Evolutionary conservation across 2,888 invertebrate species (phyloP), one percentile per base, ranked within the genome.

Genomic region (Mongoloraphidia duomilia): DNA sequence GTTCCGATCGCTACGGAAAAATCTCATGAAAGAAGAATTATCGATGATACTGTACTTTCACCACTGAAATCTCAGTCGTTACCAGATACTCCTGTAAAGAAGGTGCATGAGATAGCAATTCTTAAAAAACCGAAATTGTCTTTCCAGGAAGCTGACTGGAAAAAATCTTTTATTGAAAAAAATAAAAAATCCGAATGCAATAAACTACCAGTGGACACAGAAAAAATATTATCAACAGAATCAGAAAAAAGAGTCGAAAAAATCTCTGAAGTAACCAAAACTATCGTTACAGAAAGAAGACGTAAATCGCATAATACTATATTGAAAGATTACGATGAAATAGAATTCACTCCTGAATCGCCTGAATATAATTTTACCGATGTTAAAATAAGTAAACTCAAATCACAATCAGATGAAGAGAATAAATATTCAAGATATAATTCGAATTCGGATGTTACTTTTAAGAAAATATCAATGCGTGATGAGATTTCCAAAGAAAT

Each of bases 251-350:
- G 8, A 12, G 6, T 12, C n/a, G 34, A 38, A 6, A 44, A 45
- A 37, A 47, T 48, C 34, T 46, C 50, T 11, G 39, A 44, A 47
- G 12, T 48, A 39, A 40, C 46, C 14, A 61, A 58, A 51, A 51
- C 43, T 10, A 37, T 48, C 2, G 45, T 45, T 37, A 35, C 58
- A n/a, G 61, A 60, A 51, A 49, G 65, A 34, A 57, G 68, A 51
- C 55, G 68, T 34, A 69, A 69, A 56, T 65, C 68, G 0, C 64
- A 64, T 44, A 63, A 68, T 52, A 59, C 62, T 12, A 63, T 61
- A 43, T 56, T 67, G 40, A 65, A 66, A 56, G 68, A 67, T 48
- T 66, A 65, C 51, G 67, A 68, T 55, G 67, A 67, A 49, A 60
- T 64, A 10, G 55, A 57, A 13, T 53, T 59, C 11, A 57, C 57